Evolutionary conservation across 2,888 invertebrate species (phyloP), one percentile per base, ranked within the genome.

Genomic region (Hecatera dysodea): DNA sequence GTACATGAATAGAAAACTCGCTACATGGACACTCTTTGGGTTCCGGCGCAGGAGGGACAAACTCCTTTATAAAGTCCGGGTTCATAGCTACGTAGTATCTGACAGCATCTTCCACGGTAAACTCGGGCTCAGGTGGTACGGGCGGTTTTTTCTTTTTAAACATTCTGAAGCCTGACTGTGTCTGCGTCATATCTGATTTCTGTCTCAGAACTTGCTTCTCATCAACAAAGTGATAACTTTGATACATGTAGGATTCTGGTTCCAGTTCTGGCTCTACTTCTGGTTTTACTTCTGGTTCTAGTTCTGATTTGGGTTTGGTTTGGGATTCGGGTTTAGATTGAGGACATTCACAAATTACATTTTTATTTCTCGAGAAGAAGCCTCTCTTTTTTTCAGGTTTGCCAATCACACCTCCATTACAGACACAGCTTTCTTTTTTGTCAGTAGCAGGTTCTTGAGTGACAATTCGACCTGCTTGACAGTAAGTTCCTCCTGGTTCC

Each of bases 111-210:
- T 93, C 91, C n/a, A 90, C 87, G 67, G 86, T 89, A 78, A 89
- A 81, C 46, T 89, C 87, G 0, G 74, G 63, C 29, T 85, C 86
- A 1, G 80, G 36, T 15, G 68, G 60, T 12, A 57, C 69, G 6
- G 55, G 50, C 5, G 9, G 42, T 67, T 72, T 88, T 62, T 86
- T 89, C n/a, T 78, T 79, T 19, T 86, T 80, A n/a, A 86, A 75
- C 12, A 93, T 60, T 82, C 83, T 90, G 67, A 93, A 93, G n/a
- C 93, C 93, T 7, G 93, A 93, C 1, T 83, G 88, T 19, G 88
- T 89, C 67, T 92, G 92, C 11, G 93, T 91, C 78, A 89, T 84
- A 24, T 90, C 88, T 0, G 93, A 93, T 72, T 86, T 87, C 29
- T 88, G 79, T 79, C 83, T 89, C 44, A 79, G 1, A 44, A 44